phyloP scores from a whole-genome alignment of 2,113 vertebrate species.

The Cettia cetti region DNA sequence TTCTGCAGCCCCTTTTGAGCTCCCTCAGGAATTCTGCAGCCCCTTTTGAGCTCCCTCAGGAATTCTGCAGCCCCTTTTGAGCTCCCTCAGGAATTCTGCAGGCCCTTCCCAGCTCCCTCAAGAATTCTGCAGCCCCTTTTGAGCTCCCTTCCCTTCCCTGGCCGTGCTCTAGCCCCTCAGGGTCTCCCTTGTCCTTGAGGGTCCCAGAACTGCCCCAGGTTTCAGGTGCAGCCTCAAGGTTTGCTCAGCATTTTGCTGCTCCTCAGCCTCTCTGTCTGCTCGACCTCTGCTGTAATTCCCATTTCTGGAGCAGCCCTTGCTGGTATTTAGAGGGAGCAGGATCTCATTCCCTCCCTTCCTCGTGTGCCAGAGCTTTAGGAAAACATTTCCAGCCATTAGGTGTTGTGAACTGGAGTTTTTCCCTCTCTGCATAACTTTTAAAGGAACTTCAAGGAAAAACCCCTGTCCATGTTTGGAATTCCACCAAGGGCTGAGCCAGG shows the following conservation, averaged over 20 bases:
- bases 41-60: too few relatives aligned
- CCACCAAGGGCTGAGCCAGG: accelerated
- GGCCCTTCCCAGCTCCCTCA: too few relatives aligned
- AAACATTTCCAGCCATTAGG: accelerated
- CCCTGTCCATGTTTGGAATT: neutral
- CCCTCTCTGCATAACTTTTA: neutral
- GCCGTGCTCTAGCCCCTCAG: accelerated
- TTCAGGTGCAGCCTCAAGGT: neutral
- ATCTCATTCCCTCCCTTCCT: neutral
- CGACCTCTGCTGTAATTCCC: neutral
- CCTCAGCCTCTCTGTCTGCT: neutral
- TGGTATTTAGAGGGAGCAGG: neutral
- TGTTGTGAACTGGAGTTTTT: neutral
- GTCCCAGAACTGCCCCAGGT: neutral
- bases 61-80: neutral
- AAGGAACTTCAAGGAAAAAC: neutral
- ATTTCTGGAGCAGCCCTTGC: neutral
- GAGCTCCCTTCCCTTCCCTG: neutral
- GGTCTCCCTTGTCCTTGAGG: too few relatives aligned
- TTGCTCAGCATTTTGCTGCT: neutral
- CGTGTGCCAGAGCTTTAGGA: accelerated
- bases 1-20: too few relatives aligned
- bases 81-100: neutral
- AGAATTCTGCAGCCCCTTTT: neutral
- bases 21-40: too few relatives aligned